These are phyloP conservation scores for Phalacrocorax carbo DNA, from an alignment of 2,113 vertebrate species.

Conservation along the genomic window DNA sequence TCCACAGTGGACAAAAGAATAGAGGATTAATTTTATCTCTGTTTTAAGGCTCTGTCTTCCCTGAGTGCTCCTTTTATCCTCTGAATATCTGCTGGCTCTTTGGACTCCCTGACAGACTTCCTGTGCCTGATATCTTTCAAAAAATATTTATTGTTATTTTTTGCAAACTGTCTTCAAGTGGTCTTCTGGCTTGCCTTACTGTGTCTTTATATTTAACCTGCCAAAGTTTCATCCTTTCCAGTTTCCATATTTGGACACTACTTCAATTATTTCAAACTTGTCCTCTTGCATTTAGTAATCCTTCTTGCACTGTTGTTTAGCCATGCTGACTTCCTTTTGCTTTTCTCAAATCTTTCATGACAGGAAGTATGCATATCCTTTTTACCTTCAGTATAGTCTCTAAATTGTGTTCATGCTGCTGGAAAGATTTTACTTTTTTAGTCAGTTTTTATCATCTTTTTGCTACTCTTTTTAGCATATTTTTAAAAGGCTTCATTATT, in stretches of 20 bases:
- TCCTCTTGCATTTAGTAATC: neutral
- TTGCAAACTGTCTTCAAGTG: neutral
- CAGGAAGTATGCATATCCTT: conserved; percentile 34
- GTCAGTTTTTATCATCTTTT: neutral
- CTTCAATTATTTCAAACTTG: neutral
- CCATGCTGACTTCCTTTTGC: conserved; percentile 29
- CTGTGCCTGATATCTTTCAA: neutral
- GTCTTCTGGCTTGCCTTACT: neutral
- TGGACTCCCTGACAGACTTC: neutral
- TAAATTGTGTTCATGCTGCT: neutral
- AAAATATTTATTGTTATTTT: neutral
- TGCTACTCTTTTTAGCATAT: neutral
- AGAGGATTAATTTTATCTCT: neutral
- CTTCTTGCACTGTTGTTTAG: conserved; percentile 19
- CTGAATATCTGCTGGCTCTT: neutral
- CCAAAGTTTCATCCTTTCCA: neutral
- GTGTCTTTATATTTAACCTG: conserved; percentile 2
- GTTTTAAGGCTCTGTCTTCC: neutral
- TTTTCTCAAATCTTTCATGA: conserved; percentile 30
- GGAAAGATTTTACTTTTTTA: neutral
- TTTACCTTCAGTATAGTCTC: neutral
- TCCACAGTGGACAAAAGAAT: neutral
- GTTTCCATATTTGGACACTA: conserved; percentile 16
- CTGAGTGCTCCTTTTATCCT: neutral
- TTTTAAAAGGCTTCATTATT: neutral